Evolutionary conservation across 2,797 vertebrate genomes (phyloP).

Genomic region (Holocentrus rufus): DNA sequence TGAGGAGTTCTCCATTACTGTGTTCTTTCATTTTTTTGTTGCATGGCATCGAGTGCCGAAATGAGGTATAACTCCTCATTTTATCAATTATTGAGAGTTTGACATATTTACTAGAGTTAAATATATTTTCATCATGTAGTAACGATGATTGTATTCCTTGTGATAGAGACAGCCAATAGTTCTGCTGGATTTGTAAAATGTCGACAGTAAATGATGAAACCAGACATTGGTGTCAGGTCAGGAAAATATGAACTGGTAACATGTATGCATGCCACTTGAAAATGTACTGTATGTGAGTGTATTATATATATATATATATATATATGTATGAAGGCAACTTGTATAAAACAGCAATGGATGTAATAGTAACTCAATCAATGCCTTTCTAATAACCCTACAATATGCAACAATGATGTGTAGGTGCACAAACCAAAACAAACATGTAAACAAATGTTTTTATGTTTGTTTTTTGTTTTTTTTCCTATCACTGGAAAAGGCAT

Average conservation of each 20-base stretch:
- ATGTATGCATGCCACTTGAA: slow-evolving; percentile 71
- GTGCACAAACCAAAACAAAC: slow-evolving; percentile 24
- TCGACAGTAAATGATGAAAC: slow-evolving; percentile 14
- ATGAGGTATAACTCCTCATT: slow-evolving; percentile 44
- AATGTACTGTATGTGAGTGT: slow-evolving; percentile 65
- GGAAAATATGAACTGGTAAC: slow-evolving; percentile 44
- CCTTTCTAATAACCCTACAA: slow-evolving; percentile 63
- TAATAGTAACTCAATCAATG: slow-evolving; percentile 55
- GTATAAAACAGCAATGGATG: slow-evolving; percentile 54
- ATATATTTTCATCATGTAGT: slow-evolving; percentile 55
- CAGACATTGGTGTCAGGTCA: slow-evolving; percentile 20
- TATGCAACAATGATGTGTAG: slow-evolving; percentile 59
- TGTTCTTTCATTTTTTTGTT: slow-evolving; percentile 28
- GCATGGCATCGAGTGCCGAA: slow-evolving; percentile 62
- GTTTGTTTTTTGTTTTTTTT: neutral
- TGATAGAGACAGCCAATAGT: slow-evolving; percentile 54
- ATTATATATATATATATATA: slow-evolving; percentile 28
- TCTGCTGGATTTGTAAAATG: slow-evolving; percentile 33
- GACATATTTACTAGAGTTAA: slow-evolving; percentile 53
- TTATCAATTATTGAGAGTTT: slow-evolving; percentile 47
- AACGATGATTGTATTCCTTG: slow-evolving; percentile 45
- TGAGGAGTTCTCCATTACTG: slow-evolving; percentile 38
- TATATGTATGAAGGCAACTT: slow-evolving; percentile 55
- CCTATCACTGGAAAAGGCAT: slow-evolving; percentile 55
- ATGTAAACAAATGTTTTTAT: neutral